Evolutionary conservation across 2,113 vertebrate genomes (phyloP).

Genomic region (Alosa alosa): DNA sequence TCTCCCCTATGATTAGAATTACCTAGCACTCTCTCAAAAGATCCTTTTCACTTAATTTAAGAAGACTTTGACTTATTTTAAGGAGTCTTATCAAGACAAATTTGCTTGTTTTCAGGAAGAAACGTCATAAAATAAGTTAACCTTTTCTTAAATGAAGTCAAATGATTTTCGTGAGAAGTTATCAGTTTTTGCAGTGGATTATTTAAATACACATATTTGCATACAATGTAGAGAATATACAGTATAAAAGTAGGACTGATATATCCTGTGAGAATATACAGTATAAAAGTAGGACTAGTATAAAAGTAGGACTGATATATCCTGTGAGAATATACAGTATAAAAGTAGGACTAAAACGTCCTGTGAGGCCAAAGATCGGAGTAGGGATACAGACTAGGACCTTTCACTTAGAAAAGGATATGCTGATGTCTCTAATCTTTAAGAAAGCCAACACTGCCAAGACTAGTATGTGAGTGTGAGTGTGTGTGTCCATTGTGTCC

Average conservation of each 20-base stretch:
- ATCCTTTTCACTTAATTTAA: too few relatives aligned
- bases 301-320: too few relatives aligned
- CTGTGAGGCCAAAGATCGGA: background rate
- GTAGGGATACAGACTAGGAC: background rate
- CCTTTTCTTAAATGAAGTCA: too few relatives aligned
- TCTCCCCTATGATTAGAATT: too few relatives aligned
- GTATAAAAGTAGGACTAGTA: background rate
- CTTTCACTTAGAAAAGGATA: background rate
- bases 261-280: background rate
- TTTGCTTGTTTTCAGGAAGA: too few relatives aligned
- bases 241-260: background rate
- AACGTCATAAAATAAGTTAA: too few relatives aligned
- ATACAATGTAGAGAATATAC: background rate
- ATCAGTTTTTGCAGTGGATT: too few relatives aligned
- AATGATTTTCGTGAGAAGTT: too few relatives aligned
- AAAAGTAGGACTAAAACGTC: too few relatives aligned
- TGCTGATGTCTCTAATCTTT: background rate
- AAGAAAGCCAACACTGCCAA: background rate
- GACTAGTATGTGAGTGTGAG: background rate
- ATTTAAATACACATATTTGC: background rate
- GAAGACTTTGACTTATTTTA: too few relatives aligned
- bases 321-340: background rate
- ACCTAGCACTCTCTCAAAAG: too few relatives aligned
- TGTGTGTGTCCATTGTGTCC: constrained; percentile 18
- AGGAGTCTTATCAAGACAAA: too few relatives aligned